phyloP scores from a whole-genome alignment of 2,113 vertebrate genomes.

The Sapajus apella region DNA sequence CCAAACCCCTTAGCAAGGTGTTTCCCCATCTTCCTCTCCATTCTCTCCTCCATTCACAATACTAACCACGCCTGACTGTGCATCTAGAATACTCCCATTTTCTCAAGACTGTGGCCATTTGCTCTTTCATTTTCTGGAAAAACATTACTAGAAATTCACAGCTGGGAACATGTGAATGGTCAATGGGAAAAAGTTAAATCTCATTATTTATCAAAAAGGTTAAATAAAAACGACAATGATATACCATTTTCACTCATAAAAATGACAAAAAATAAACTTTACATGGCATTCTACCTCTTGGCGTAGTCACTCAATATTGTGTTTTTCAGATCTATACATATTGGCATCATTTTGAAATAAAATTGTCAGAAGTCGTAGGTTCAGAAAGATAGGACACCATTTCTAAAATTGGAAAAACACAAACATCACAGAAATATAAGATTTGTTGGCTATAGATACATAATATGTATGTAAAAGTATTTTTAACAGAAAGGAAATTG shows the following conservation, averaged over 20 bases:
- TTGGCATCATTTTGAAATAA: background rate
- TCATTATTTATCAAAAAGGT: background rate
- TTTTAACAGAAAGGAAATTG: constrained; percentile 15
- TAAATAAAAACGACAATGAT: background rate
- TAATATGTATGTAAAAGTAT: background rate
- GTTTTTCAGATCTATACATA: background rate
- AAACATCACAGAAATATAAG: background rate
- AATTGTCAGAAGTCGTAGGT: background rate
- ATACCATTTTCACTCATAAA: background rate
- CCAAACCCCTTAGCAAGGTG: background rate
- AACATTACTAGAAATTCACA: background rate
- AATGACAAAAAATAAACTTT: background rate
- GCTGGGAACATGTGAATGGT: background rate
- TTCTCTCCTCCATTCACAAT: background rate
- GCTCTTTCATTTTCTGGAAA: background rate
- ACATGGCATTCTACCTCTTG: background rate
- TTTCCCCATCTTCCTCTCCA: background rate
- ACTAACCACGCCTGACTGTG: background rate
- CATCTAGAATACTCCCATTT: background rate
- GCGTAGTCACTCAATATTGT: background rate
- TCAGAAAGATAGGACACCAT: background rate
- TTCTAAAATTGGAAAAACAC: background rate
- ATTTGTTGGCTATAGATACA: background rate
- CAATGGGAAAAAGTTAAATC: background rate
- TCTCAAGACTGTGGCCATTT: background rate